Percentiles rank a stretch among this genome's conserved stretches.
These are phyloP conservation scores for Propithecus coquereli DNA, from an alignment of 2,113 vertebrate genomes.

Conservation along the genomic window DNA sequence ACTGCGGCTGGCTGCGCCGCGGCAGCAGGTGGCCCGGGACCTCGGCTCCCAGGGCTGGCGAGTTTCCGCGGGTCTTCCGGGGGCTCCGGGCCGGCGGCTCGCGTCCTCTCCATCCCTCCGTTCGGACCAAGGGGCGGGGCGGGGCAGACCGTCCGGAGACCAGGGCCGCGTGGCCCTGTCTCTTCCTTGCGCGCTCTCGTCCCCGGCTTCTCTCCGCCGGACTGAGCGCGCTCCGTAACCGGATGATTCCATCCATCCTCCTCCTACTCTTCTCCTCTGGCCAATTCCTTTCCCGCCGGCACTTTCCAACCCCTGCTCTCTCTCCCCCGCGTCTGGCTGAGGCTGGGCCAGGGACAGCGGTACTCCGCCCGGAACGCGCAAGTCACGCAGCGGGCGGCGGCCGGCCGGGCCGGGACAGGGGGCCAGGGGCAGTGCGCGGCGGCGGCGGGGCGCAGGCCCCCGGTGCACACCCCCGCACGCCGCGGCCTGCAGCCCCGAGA, in stretches of 20 bases:
- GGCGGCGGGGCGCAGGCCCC: background rate
- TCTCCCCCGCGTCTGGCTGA: constrained; percentile 50
- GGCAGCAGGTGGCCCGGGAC: background rate
- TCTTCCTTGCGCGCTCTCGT: background rate
- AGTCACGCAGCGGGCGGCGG: background rate
- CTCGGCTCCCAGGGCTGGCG: accelerated
- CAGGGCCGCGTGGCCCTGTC: background rate
- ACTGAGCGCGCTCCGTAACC: background rate
- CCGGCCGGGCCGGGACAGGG: background rate
- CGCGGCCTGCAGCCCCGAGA: background rate
- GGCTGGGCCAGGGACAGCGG: constrained; percentile 52
- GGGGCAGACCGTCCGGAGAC: background rate
- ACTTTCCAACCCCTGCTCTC: background rate
- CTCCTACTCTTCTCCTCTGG: background rate
- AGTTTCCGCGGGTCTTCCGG: background rate
- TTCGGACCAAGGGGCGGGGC: background rate
- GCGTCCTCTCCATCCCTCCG: background rate
- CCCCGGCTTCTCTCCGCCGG: background rate
- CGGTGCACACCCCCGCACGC: background rate
- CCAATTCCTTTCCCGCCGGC: constrained; percentile 3
- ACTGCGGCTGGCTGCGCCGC: background rate
- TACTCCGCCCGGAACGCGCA: background rate
- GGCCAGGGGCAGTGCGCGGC: background rate
- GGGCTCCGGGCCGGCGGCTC: background rate
- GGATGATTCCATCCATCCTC: background rate